phyloP scores from a whole-genome alignment of 2,113 vertebrate genomes.

The Ovis canadensis region DNA sequence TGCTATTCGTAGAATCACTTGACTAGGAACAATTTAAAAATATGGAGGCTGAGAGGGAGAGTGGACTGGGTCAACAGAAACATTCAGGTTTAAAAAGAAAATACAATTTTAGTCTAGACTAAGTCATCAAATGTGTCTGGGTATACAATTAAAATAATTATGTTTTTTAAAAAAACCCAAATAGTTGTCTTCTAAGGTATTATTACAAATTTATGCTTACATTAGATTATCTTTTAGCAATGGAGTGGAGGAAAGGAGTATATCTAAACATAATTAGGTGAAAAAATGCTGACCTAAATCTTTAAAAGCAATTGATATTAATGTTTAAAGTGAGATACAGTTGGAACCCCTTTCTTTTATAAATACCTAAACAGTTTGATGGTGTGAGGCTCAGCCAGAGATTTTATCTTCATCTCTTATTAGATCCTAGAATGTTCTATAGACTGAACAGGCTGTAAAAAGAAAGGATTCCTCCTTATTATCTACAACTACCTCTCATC shows the following conservation, averaged over 20 bases:
- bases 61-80: not conserved
- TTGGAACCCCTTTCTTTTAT: conserved; percentile 50
- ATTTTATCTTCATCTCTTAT: conserved; percentile 68
- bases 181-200: not conserved
- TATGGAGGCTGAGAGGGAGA: not conserved
- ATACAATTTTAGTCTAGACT: conserved; percentile 20
- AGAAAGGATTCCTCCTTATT: conserved; percentile 62
- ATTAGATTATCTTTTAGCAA: conserved; percentile 7
- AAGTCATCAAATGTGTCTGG: conserved; percentile 13
- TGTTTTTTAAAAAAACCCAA: not conserved
- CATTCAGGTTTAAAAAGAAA: conserved; percentile 10
- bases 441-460: conserved; percentile 62
- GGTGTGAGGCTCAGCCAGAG: conserved; percentile 60
- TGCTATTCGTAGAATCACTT: not conserved
- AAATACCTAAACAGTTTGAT: conserved; percentile 66
- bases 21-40: conserved; percentile 26
- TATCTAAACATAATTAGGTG: not conserved
- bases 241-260: not conserved
- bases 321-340: conserved; percentile 19
- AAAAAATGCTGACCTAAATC: conserved; percentile 40
- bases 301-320: conserved; percentile 44
- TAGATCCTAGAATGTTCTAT: conserved; percentile 64
- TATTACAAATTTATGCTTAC: conserved; percentile 21
- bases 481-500: conserved; percentile 50
- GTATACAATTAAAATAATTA: conserved; percentile 27